phyloP scores from a whole-genome alignment of 2,797 vertebrate genomes.

The Danio kyathit region DNA sequence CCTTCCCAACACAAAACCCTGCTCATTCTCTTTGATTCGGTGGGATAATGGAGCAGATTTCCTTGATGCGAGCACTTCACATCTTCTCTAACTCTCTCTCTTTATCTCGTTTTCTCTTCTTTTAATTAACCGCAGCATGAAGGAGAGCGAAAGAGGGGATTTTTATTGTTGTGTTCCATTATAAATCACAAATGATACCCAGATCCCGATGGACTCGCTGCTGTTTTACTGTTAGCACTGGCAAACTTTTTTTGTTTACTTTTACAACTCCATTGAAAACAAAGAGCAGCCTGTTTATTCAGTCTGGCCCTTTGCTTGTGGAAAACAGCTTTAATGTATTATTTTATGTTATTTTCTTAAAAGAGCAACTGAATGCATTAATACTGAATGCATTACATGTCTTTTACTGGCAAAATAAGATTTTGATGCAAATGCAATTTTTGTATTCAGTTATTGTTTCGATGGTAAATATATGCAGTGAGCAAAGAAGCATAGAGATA shows the following conservation, averaged over 20 bases:
- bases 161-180: neutral
- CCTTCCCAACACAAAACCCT: neutral
- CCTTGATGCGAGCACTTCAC: neutral
- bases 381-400: neutral
- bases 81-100: neutral
- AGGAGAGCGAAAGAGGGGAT: neutral
- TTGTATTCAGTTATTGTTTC: neutral
- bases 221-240: neutral
- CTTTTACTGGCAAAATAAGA: neutral
- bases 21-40: slow-evolving; percentile 4
- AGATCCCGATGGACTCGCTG: neutral
- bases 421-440: slow-evolving; percentile 5
- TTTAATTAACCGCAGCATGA: neutral
- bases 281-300: neutral
- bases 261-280: neutral
- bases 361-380: slow-evolving; percentile 3
- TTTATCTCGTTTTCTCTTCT: neutral
- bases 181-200: neutral
- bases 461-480: neutral
- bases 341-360: slow-evolving; percentile 4
- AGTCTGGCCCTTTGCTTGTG: neutral
- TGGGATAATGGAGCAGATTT: neutral
- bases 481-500: too few species aligned
- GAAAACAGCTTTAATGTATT: slow-evolving; percentile 3
- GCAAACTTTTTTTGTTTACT: neutral